phyloP scores from a whole-genome alignment of 2,113 vertebrate genomes.

The Vulpes lagopus region DNA sequence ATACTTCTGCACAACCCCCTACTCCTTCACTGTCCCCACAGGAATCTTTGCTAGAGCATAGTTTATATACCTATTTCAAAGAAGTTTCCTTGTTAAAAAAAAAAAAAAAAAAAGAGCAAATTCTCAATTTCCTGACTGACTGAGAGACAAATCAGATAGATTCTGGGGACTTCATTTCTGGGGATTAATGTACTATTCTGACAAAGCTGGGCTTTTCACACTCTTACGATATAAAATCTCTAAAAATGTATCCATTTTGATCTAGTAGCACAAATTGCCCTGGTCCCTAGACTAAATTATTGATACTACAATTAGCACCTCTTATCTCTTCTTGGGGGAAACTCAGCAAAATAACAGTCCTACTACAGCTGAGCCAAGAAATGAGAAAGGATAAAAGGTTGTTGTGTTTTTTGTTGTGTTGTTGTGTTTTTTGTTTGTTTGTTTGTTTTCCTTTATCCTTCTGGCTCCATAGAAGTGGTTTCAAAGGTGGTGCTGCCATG shows the following conservation, averaged over 20 bases:
- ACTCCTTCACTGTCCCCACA: neutral
- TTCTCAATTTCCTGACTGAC: conserved; percentile 42
- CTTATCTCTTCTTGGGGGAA: conserved; percentile 54
- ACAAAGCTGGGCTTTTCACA: conserved; percentile 63
- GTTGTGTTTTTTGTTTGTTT: neutral
- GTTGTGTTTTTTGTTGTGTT: neutral
- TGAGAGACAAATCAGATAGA: conserved; percentile 46
- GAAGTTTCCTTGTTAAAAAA: neutral
- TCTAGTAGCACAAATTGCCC: conserved; percentile 52
- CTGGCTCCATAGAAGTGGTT: neutral
- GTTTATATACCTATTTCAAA: neutral
- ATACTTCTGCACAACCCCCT: neutral
- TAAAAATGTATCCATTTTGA: conserved; percentile 64
- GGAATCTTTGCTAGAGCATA: neutral
- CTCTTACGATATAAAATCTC: conserved; percentile 11
- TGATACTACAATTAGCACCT: conserved; percentile 71
- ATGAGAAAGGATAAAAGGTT: conserved; percentile 46
- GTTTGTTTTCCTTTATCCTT: conserved; percentile 3
- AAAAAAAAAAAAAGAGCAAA: neutral
- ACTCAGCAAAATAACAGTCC: conserved; percentile 7
- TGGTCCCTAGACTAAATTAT: conserved; percentile 67
- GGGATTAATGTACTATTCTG: conserved; percentile 15
- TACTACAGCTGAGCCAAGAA: neutral
- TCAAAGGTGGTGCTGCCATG: neutral
- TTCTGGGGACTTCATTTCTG: conserved; percentile 62